Conservation (phyloP, 1,140 invertebrate species). For the Elysia chlorotica region DNA sequence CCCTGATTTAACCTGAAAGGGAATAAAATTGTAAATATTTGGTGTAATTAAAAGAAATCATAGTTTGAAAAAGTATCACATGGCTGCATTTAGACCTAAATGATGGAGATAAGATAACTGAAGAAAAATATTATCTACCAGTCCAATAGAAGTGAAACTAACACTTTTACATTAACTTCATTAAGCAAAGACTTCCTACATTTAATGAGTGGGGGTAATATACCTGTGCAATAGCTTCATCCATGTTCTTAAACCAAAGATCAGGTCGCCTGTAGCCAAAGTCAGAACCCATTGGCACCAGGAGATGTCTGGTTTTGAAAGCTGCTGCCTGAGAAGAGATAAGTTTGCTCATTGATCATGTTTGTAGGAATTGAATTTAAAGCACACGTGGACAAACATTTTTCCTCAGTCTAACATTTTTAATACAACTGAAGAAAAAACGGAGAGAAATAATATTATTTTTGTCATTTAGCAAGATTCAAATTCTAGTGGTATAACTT, state of each 20-base stretch:
- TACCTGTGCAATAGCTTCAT: no score
- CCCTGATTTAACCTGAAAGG: not conserved
- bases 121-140: not conserved
- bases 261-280: constrained; percentile 83
- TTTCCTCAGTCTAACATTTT: no score
- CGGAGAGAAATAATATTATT: no score
- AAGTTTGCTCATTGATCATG: no score
- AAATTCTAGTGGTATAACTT: no score
- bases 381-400: no score
- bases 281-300: constrained; percentile 92
- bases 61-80: not conserved
- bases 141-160: not conserved
- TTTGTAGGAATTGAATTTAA: no score
- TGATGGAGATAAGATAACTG: not conserved
- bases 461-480: no score
- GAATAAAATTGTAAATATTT: not conserved
- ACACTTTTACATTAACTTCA: not conserved
- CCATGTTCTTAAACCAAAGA: constrained; percentile 84
- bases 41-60: not conserved
- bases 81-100: not conserved
- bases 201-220: no score
- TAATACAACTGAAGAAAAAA: no score
- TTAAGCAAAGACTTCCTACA: no score
- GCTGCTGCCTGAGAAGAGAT: constrained; percentile 28
- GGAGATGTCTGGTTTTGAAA: constrained; percentile 70